Evolutionary conservation across 2,888 invertebrate genomes (phyloP).

Genomic region (Thumatha senex): DNA sequence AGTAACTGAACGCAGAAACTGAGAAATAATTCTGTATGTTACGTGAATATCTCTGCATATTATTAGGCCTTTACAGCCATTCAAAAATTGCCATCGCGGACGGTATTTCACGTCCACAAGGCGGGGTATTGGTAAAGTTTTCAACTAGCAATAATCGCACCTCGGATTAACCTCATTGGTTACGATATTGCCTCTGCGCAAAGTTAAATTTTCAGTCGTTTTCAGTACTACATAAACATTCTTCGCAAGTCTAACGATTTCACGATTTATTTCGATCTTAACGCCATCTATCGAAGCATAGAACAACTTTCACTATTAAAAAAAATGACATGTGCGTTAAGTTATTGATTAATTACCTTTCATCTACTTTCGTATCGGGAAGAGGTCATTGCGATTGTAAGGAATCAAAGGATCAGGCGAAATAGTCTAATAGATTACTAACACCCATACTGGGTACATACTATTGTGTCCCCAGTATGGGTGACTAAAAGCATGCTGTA

Average conservation of each 20-base stretch:
- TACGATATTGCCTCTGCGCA: slow-evolving; percentile 96
- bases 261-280: neutral
- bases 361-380: too few relatives aligned
- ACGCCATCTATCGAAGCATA: slow-evolving; percentile 1
- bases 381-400: too few relatives aligned
- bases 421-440: too few relatives aligned
- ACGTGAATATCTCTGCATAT: too few relatives aligned
- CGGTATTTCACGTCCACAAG: slow-evolving; percentile 93
- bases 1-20: too few relatives aligned
- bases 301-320: neutral
- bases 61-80: slow-evolving; percentile 82
- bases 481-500: too few relatives aligned
- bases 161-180: slow-evolving; percentile 95
- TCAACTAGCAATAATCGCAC: slow-evolving; percentile 97
- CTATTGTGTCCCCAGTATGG: too few relatives aligned
- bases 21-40: too few relatives aligned
- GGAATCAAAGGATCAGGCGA: too few relatives aligned
- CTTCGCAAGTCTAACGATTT: neutral
- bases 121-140: slow-evolving; percentile 97
- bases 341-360: too few relatives aligned
- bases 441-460: too few relatives aligned
- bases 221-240: neutral
- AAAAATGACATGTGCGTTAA: neutral
- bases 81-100: slow-evolving; percentile 94
- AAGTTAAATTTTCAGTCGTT: slow-evolving; percentile 78